Evolutionary conservation across 2,113 vertebrate genomes (phyloP), one percentile per base, ranked within the genome.

Genomic region (Phalacrocorax brasilianus): DNA sequence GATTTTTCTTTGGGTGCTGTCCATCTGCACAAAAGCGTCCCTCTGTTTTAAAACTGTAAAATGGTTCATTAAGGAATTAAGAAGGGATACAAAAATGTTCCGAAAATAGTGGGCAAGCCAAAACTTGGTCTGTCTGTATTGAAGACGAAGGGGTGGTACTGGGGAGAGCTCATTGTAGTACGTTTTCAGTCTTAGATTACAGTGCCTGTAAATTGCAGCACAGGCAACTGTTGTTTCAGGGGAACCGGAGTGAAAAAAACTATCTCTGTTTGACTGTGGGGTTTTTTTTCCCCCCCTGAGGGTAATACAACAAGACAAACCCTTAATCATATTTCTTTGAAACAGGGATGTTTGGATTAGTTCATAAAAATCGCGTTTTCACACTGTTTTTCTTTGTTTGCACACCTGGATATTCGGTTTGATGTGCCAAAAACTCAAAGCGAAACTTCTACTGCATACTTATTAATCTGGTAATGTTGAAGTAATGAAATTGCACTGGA

Each of bases 121-220:
- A 56, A 74, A 4, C 13, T 62, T n/a, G 24, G 9, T 42, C 7
- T 71, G 50, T 58, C 19, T 56, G 0, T 49, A 3, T 1, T 15
- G 55, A 35, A 77, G 52, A 38, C 62, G 22, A 52, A 10, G n/a
- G 61, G 35, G 27, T 50, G 42, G 44, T 26, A 32, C 6, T 19
- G 50, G 55, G 11, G 28, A 42, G 62, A 74, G 23, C 19, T 61
- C 42, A 12, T 1, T 33, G 49, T 12, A 45, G 12, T 38, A 1
- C 19, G 4, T 76, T 84, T 33, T 78, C 10, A 18, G 10, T 52
- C 52, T 35, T 50, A 40, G 44, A 9, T 78, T 42, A 17, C 38
- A 66, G n/a, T 17, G 35, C 79, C 63, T 68, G 35, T 8, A 11
- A 81, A 59, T 15, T 85, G 17, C 35, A 55, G 26, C 11, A 6